Evolutionary conservation across 2,888 invertebrate species (phyloP).

Genomic region (Cantharis rufa): DNA sequence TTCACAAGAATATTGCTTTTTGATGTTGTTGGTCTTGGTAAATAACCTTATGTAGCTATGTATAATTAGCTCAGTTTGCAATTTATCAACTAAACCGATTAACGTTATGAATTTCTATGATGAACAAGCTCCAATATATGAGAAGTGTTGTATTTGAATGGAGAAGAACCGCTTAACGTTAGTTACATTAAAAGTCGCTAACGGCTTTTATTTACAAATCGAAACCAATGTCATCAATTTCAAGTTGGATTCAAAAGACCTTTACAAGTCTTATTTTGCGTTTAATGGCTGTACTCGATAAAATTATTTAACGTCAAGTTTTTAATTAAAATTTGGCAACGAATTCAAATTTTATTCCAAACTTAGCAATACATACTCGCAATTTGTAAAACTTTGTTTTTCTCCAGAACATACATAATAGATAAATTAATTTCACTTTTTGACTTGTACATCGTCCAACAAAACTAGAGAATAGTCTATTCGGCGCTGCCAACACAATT

Average conservation of each 20-base stretch:
- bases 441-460: background rate
- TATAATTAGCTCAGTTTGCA: constrained; percentile 15
- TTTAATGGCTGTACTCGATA: background rate
- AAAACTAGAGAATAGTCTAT: background rate
- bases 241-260: background rate
- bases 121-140: constrained; percentile 10
- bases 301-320: background rate
- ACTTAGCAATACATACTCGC: background rate
- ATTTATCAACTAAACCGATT: constrained; percentile 12
- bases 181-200: background rate
- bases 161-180: background rate
- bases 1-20: background rate
- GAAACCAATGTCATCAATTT: background rate
- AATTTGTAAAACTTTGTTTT: background rate
- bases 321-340: background rate
- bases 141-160: background rate
- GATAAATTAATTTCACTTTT: background rate
- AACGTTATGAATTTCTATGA: constrained; percentile 11
- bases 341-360: background rate
- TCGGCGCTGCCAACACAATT: background rate
- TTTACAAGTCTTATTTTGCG: background rate
- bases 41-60: constrained; percentile 12
- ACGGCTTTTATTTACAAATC: background rate
- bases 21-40: background rate
- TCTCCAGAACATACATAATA: background rate